Base-by-base conservation (phyloP, 1,140 invertebrate genomes). In the Papilio glaucus region DNA sequence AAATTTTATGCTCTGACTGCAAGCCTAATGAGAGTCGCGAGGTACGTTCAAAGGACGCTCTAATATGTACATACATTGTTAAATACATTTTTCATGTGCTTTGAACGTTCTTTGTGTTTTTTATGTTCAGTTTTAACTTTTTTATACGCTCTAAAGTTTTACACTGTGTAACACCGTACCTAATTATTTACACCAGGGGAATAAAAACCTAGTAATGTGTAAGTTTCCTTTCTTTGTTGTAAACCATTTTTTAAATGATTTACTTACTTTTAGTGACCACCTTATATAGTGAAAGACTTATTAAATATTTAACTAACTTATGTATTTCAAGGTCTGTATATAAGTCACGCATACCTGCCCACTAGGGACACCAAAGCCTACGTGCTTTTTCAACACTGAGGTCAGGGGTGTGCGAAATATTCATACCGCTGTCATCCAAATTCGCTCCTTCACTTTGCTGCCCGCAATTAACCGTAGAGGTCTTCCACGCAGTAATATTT, bases 11-110 rank as follows among this genome's bases (percentile, higher is more conserved):
- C 10, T 26, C 24, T 57, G 5, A 57, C 49, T 24, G 24, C 21
- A 57, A 21, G 9, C 45, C 8, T 57, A 57, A 57, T 57, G 21
- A 57, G 21, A 57, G 49, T 15, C 9, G 10, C 21, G 10, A n/a
- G 39, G 39, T 24, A 57, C 9, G 49, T 26, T 57, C 49, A 57
- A 57, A 57, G 49, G 49, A 57, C 49, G 49, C n/a, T 53, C 18
- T 24, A 41, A 41, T 41, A 53, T 45, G 18, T 53, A 10, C 45
- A 53, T 53, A 10, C 45, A 53, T 24, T 24, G 49, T 57, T 57
- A 57, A 57, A 24, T 57, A 57, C 21, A 26, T 57, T 57, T 57
- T 57, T 57, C 49, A 13, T 53, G 21, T 26, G 18, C 49, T 53
- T 53, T 45, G n/a, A 45, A 45, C n/a, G n/a, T 45, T 45, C 6